These are phyloP conservation scores for Taxidea taxus DNA, from an alignment of 2,113 vertebrate species.

Conservation along the genomic window DNA sequence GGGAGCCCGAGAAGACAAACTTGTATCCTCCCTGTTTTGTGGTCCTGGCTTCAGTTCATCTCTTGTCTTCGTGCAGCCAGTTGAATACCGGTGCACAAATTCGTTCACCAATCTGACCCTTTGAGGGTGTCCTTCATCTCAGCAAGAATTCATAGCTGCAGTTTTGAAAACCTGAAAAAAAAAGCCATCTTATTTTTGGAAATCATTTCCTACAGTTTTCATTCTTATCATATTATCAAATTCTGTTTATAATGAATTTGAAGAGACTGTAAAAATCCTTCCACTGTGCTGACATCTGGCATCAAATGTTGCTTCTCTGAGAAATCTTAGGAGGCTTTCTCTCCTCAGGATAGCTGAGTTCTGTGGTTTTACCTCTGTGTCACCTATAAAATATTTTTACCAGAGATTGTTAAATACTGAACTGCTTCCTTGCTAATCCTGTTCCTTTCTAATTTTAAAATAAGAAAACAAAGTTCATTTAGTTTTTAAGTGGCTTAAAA, in stretches of 20 bases:
- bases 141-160: background rate
- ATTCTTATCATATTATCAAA: background rate
- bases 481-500: background rate
- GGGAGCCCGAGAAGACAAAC: background rate
- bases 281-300: background rate
- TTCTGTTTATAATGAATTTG: background rate
- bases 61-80: background rate
- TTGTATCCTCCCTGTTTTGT: background rate
- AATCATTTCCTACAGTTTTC: background rate
- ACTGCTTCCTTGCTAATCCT: background rate
- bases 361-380: background rate
- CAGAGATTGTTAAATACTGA: background rate
- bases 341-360: background rate
- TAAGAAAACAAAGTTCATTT: background rate
- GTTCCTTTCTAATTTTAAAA: background rate
- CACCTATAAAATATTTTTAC: background rate
- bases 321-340: background rate
- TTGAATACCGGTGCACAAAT: background rate
- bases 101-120: background rate
- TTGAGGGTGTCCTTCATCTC: background rate
- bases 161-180: background rate
- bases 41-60: accelerated
- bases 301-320: background rate
- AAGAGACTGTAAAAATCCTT: background rate
- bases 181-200: background rate